phyloP scores from a whole-genome alignment of 2,113 vertebrate genomes.

The Accipiter virgatus region DNA sequence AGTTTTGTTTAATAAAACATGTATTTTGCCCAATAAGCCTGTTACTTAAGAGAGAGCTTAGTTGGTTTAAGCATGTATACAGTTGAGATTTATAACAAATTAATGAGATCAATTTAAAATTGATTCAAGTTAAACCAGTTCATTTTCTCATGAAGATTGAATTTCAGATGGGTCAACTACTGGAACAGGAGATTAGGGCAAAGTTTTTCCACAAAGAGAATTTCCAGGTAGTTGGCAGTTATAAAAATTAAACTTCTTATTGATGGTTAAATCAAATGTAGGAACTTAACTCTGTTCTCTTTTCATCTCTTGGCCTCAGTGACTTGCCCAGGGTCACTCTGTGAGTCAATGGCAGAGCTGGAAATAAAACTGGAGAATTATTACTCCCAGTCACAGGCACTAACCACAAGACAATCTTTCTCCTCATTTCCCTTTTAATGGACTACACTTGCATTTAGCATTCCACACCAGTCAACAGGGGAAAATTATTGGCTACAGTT shows the following conservation, averaged over 20 bases:
- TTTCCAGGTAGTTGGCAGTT: background rate
- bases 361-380: constrained; percentile 50
- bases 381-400: constrained; percentile 11
- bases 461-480: constrained; percentile 27
- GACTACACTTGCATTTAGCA: constrained; percentile 36
- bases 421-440: constrained; percentile 52
- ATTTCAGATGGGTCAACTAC: background rate
- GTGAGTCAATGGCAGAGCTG: background rate
- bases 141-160: background rate
- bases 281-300: background rate
- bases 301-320: background rate
- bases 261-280: background rate
- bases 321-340: background rate
- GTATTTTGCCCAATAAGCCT: background rate
- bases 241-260: background rate
- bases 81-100: background rate
- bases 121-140: background rate
- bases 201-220: background rate
- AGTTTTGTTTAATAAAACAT: background rate
- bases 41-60: background rate
- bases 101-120: background rate
- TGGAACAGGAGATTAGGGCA: background rate
- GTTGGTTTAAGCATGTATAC: background rate
- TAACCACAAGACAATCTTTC: constrained; percentile 24
- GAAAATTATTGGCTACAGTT: constrained; percentile 24